A percentile compares a stretch with the other conserved stretches of the same genome.
phyloP scores from a whole-genome alignment of 2,888 invertebrate genomes.

The Nineta flava region DNA sequence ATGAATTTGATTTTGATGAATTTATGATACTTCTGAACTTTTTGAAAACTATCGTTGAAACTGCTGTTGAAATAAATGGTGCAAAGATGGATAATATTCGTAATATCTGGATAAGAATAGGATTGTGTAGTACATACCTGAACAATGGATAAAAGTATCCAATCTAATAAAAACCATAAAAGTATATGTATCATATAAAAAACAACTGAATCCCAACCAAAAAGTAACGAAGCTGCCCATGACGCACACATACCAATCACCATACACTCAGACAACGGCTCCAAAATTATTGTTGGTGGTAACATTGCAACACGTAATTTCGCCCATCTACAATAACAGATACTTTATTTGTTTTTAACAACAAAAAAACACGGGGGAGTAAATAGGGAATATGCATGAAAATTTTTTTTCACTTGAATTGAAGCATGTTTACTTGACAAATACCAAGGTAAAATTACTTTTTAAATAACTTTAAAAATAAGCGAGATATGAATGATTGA shows the following conservation, averaged over 20 bases:
- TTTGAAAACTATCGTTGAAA: too few relatives aligned
- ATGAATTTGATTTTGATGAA: too few relatives aligned
- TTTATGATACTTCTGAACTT: too few relatives aligned
- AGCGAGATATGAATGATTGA: too few relatives aligned
- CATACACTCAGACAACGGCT: constrained; percentile 92
- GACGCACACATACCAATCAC: constrained; percentile 82
- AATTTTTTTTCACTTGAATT: too few relatives aligned
- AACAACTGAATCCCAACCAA: constrained; percentile 76
- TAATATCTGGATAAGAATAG: too few relatives aligned
- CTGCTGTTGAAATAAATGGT: too few relatives aligned
- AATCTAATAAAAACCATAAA: constrained; percentile 92
- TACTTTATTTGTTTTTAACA: background rate
- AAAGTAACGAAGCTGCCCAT: constrained; percentile 68
- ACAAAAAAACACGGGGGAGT: background rate
- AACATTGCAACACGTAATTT: constrained; percentile 92
- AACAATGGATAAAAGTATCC: constrained; percentile 75
- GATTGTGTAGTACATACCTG: constrained; percentile 44
- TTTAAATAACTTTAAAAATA: too few relatives aligned
- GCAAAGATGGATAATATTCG: too few relatives aligned
- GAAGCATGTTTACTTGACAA: too few relatives aligned
- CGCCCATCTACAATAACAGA: constrained; percentile 62
- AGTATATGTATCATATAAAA: constrained; percentile 87
- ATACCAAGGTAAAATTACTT: too few relatives aligned
- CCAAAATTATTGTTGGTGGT: constrained; percentile 76
- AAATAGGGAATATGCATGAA: too few relatives aligned